A percentile compares a stretch with the other conserved stretches of the same genome.
Conservation (phyloP, 2,888 invertebrate genomes). For the Leucozona laternaria region DNA sequence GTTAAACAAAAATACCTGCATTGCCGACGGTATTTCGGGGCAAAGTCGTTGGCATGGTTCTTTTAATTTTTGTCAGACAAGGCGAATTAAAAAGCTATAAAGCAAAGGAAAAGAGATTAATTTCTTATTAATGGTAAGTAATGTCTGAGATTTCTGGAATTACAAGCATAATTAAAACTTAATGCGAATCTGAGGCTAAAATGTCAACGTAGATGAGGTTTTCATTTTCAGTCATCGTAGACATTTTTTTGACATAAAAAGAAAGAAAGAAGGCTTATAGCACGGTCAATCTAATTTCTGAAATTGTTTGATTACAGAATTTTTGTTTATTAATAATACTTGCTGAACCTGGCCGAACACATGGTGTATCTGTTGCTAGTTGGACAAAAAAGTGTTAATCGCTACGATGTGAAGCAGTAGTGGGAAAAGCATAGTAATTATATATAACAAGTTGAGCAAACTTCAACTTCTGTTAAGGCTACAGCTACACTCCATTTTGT, state of each 20-base stretch:
- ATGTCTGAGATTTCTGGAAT: background rate
- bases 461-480: too few species aligned
- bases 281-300: too few species aligned
- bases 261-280: background rate
- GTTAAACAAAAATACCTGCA: background rate
- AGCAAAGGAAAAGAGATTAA: background rate
- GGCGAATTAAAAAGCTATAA: constrained; percentile 1
- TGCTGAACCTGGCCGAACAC: too few species aligned
- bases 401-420: too few species aligned
- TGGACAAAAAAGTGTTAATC: too few species aligned
- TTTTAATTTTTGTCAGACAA: background rate
- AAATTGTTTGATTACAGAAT: too few species aligned
- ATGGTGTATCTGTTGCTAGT: too few species aligned
- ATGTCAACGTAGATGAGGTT: background rate
- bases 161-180: background rate
- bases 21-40: background rate
- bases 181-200: background rate
- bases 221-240: background rate
- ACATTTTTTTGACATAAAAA: too few species aligned
- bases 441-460: too few species aligned
- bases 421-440: too few species aligned
- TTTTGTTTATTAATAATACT: too few species aligned
- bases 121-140: background rate
- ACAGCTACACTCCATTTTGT: too few species aligned
- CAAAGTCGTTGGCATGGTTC: constrained; percentile 44